Conservation (phyloP, 2,113 vertebrate species). For the Andinoacara biseriatus region DNA sequence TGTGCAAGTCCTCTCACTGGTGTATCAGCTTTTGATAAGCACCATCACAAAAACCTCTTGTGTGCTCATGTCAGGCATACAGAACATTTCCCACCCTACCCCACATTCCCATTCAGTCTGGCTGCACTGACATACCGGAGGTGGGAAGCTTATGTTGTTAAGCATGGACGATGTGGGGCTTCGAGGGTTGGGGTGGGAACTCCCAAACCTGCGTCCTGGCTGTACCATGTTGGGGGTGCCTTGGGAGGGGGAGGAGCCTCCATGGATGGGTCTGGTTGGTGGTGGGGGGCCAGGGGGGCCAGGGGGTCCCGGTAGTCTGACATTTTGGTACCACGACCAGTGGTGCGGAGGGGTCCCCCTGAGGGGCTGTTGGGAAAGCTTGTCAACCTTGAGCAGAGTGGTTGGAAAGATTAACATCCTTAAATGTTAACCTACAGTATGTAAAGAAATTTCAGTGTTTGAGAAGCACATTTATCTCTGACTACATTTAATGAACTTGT, state of each 20-base stretch:
- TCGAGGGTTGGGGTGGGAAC: slow-evolving; percentile 59
- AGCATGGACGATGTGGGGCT: slow-evolving; percentile 75
- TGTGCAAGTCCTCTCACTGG: too few relatives aligned
- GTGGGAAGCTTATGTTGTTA: slow-evolving; percentile 64
- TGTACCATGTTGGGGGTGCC: slow-evolving; percentile 60
- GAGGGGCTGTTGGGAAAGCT: slow-evolving; percentile 79
- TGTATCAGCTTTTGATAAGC: background rate
- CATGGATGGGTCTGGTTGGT: slow-evolving; percentile 73
- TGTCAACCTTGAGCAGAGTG: slow-evolving; percentile 76
- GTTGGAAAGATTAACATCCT: background rate
- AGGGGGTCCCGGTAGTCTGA: slow-evolving; percentile 68
- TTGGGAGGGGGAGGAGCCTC: slow-evolving; percentile 78
- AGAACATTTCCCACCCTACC: background rate
- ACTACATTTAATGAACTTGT: background rate
- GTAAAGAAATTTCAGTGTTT: background rate
- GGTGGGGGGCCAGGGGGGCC: slow-evolving; percentile 72
- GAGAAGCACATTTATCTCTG: background rate
- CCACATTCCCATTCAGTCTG: background rate
- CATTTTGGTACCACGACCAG: slow-evolving; percentile 80
- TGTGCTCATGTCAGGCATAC: background rate
- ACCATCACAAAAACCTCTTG: too few relatives aligned
- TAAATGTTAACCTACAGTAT: background rate
- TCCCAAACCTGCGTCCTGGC: slow-evolving; percentile 68
- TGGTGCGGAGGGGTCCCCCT: slow-evolving; percentile 76
- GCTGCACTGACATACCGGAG: slow-evolving; percentile 63